Evolutionary conservation across 2,113 vertebrate genomes (phyloP), one percentile per base, ranked within the genome.

Genomic region (Muscicapa adusta): DNA sequence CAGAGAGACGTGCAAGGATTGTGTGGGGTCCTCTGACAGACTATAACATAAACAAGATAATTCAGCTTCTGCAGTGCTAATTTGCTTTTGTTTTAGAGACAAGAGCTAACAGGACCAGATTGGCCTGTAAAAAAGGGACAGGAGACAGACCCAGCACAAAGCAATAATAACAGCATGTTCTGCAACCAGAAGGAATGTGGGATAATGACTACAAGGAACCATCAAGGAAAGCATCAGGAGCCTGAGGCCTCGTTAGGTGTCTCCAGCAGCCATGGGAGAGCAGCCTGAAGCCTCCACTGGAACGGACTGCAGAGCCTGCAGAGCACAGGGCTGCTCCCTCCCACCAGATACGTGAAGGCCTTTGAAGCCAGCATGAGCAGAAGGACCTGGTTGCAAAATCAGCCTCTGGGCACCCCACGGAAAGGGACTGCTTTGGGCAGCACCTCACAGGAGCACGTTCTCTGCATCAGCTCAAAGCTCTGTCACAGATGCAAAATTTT

Each of bases 181-280:
- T 95, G 93, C 93, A 94, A 83, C 81, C 72, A 82, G 92, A 86
- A 96, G 84, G 96, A 97, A 96, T 96, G 96, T 68, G 68, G 89
- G 85, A 94, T 96, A 96, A 96, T 93, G 93, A 91, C 90, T 91
- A 85, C 66, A 50, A 93, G 88, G 92, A 94, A 62, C 83, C 85
- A 85, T 51, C 91, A 89, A 94, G 96, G 70, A 93, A 88, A 95
- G 91, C 79, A 40, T 91, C 76, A 67, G 81, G 56, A 94, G 96
- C 94, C 80, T 1, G 53, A 78, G 94, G 96, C 91, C 0, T 4
- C 61, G 15, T 89, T 91, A 90, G 42, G 31, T 75, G 87, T 93
- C 95, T 96, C 43, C 85, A 91, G 89, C 88, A 96, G 92, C 93
- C 79, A 78, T 93, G 92, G 87, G 81, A 95, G 91, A 91, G 84